A percentile compares a stretch with the other conserved stretches of the same genome.
phyloP scores from a whole-genome alignment of 2,797 vertebrate genomes.

The Scolopax bukidnonensis region DNA sequence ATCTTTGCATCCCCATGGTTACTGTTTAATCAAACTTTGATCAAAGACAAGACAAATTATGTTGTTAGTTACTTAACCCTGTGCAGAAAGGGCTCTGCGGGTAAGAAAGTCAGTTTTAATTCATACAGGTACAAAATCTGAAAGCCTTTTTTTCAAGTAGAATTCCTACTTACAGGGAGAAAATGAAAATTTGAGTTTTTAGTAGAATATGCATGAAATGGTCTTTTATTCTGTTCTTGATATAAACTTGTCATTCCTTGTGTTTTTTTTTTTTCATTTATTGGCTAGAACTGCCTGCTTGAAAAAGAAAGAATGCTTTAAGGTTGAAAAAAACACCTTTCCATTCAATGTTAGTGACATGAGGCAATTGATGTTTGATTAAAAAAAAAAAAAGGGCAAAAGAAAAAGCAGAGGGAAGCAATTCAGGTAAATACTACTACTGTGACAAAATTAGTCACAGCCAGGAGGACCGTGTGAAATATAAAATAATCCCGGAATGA shows the following conservation, averaged over 20 bases:
- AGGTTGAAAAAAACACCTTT: not conserved
- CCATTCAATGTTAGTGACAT: not conserved
- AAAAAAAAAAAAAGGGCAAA: not conserved
- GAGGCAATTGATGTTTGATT: not conserved
- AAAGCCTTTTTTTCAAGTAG: not conserved
- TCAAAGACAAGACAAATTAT: conserved; percentile 41
- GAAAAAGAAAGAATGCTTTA: not conserved
- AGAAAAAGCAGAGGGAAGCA: conserved; percentile 6
- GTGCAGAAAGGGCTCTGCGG: not conserved
- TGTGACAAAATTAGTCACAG: conserved; percentile 14
- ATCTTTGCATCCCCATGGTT: conserved; percentile 47
- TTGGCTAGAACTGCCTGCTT: not conserved
- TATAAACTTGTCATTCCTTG: not conserved
- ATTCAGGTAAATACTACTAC: not conserved
- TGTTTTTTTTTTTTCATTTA: not conserved
- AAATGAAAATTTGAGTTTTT: not conserved
- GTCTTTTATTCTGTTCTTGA: not conserved
- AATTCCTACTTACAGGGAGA: not conserved
- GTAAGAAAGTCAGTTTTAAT: not conserved
- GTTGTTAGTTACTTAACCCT: conserved; percentile 6
- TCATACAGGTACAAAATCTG: not conserved
- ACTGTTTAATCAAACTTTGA: conserved; percentile 62
- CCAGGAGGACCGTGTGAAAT: not conserved
- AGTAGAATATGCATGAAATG: not conserved
- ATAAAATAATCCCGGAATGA: not conserved